Base-by-base conservation (phyloP, 2,888 invertebrate genomes). In the Tipula lateralis region DNA sequence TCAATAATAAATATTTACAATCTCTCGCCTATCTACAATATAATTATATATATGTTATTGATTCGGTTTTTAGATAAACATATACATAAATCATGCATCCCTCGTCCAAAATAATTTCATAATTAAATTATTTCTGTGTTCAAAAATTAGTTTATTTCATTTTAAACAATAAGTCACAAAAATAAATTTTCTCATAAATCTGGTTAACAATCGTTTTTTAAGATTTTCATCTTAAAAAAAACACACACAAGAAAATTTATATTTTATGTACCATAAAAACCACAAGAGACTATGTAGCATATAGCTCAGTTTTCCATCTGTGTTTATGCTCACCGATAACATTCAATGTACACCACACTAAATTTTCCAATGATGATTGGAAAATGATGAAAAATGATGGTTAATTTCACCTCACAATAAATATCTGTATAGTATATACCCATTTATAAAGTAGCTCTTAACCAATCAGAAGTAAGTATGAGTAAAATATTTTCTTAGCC, bases 381-480 rank as follows among this genome's bases (percentile, higher is more conserved):
- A 66, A 66, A 66, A 66, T 66, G 66, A 66, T 66, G 66, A 66
- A 66, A 66, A 66, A 66, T 66, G 66, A 66, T 66, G 66, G 66
- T 66, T 66, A 66, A 66, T 66, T 66, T 66, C 24, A 66, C 66
- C 66, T 66, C 66, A 66, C 66, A 66, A 66, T 66, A 66, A 66
- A 66, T n/a, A n/a, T n/a, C n/a, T n/a, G 19, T 66, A 24, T 66
- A 12, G 13, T 50, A 50, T 6, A 66, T 66, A 24, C 66, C 66
- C 66, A 66, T 66, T 66, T 66, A 66, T 66, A 66, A 66, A 66
- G 66, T 66, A 66, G 66, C 66, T 82, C 82, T 82, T 82, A 32
- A 82, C 83, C 32, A 83, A 83, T 83, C 83, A 83, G 19, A 36
- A 83, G 12, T 83, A 19, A 83, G 83, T 32, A 83, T 34, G 9